phyloP scores from a whole-genome alignment of 2,113 vertebrate species.

The Petrocephalus microphthalmus region DNA sequence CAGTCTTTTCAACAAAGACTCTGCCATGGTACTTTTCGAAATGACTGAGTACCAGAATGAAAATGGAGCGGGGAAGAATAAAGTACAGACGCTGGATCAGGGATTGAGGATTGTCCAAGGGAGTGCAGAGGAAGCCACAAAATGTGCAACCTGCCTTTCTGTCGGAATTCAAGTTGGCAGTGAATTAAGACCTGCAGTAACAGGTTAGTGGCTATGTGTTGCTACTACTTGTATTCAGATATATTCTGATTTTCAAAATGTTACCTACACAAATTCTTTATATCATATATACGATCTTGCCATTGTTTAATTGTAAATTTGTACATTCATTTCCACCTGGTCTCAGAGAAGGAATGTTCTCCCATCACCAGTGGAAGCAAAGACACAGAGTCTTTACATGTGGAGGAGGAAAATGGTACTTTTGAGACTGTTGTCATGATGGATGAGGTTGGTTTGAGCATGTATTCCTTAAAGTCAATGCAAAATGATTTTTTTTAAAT shows the following conservation, averaged over 20 bases:
- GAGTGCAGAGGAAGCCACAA: background rate
- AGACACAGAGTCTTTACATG: constrained; percentile 28
- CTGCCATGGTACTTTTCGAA: constrained; percentile 30
- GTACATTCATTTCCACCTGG: constrained; percentile 1
- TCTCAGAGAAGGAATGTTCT: constrained; percentile 36
- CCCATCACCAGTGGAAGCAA: constrained; percentile 48
- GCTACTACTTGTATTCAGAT: background rate
- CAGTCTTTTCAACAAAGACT: constrained; percentile 46
- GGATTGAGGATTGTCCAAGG: constrained; percentile 43
- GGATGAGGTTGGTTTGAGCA: constrained; percentile 4
- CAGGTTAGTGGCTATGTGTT: background rate
- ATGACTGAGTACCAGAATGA: constrained; percentile 34
- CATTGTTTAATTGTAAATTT: background rate
- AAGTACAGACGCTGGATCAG: constrained; percentile 37
- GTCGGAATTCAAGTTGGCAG: background rate
- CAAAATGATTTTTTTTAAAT: background rate
- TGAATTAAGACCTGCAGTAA: background rate
- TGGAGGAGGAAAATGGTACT: background rate
- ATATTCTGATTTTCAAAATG: background rate
- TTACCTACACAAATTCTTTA: background rate
- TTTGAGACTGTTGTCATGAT: constrained; percentile 11
- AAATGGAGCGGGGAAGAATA: constrained; percentile 41
- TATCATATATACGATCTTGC: no score
- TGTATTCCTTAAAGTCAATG: background rate
- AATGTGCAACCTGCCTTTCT: background rate